phyloP scores from a whole-genome alignment of 2,113 vertebrate genomes.

The Hemiscyllium ocellatum region DNA sequence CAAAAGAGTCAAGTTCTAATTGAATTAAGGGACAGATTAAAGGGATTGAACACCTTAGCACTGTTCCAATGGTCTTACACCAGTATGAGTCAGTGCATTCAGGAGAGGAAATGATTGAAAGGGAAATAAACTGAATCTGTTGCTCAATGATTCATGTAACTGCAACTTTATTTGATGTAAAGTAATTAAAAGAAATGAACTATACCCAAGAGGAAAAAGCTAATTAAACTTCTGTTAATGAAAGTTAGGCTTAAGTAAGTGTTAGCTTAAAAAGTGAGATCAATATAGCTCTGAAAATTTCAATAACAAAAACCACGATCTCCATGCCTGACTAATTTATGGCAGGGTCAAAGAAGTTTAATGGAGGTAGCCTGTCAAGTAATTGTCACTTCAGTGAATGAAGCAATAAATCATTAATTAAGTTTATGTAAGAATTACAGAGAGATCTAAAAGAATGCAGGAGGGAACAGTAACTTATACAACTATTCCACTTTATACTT shows the following conservation, averaged over 20 bases:
- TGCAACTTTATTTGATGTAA: neutral
- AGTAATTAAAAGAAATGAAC: neutral
- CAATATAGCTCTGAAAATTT: neutral
- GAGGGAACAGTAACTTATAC: neutral
- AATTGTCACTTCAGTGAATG: neutral
- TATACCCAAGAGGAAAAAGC: neutral
- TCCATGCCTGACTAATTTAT: neutral
- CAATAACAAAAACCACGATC: no score
- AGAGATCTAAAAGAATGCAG: neutral
- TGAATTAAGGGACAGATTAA: neutral
- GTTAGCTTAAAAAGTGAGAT: neutral
- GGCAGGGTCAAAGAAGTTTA: neutral
- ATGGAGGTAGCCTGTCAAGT: neutral
- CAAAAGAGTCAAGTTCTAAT: neutral
- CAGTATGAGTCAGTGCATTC: neutral
- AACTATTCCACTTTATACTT: neutral
- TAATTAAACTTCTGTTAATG: conserved; percentile 10
- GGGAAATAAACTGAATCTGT: neutral
- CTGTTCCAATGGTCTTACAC: neutral
- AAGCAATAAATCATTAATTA: neutral
- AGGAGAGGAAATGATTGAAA: neutral
- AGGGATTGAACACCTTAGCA: neutral
- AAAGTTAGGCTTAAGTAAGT: neutral
- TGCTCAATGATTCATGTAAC: neutral
- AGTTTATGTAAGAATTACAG: neutral